Conservation (phyloP, 2,113 vertebrate species). For the Crotophaga sulcirostris region DNA sequence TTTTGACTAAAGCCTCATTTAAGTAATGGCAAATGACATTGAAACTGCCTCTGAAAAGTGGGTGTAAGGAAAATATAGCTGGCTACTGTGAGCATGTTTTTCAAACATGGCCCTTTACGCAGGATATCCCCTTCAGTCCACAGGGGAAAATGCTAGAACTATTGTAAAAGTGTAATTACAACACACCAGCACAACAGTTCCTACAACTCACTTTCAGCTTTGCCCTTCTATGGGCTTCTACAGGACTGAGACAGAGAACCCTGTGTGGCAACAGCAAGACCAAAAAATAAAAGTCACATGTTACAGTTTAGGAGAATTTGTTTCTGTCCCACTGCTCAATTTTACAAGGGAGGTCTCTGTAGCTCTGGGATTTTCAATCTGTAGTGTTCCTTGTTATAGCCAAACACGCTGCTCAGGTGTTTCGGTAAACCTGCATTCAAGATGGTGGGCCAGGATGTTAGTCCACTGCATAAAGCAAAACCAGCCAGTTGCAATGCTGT, state of each 20-base stretch:
- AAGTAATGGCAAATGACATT: neutral
- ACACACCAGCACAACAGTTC: neutral
- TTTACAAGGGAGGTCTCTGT: neutral
- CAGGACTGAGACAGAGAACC: neutral
- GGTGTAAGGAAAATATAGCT: neutral
- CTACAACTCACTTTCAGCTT: neutral
- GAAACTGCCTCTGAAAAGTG: neutral
- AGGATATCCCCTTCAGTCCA: constrained; percentile 32
- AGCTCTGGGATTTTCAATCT: neutral
- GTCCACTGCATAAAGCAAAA: neutral
- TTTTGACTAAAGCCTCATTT: neutral
- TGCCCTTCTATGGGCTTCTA: neutral
- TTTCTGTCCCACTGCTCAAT: neutral
- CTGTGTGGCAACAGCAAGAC: neutral
- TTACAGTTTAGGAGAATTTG: neutral
- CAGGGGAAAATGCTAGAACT: neutral
- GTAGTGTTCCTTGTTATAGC: neutral
- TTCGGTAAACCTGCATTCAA: neutral
- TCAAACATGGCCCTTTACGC: neutral
- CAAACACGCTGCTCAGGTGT: neutral
- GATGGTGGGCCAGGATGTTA: neutral
- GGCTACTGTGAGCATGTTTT: neutral
- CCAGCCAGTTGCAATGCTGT: neutral
- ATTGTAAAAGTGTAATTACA: neutral
- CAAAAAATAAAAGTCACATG: neutral